phyloP scores from a whole-genome alignment of 2,113 vertebrate genomes.

The Lanius collurio region DNA sequence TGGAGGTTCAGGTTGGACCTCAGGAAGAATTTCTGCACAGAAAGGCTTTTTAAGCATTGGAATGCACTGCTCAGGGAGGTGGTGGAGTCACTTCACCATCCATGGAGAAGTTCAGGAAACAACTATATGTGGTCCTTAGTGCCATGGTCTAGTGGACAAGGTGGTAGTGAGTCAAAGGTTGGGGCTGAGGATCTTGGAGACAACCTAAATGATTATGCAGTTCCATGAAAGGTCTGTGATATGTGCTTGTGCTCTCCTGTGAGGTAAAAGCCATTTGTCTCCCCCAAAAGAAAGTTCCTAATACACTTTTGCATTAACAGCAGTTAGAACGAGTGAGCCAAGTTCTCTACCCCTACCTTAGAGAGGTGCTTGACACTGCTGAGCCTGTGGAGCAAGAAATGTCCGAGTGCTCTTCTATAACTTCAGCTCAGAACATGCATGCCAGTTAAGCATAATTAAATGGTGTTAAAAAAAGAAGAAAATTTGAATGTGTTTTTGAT shows the following conservation, averaged over 20 bases:
- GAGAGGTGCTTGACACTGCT: neutral
- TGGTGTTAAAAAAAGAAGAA: neutral
- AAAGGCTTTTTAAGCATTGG: neutral
- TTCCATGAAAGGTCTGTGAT: neutral
- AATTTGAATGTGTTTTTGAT: neutral
- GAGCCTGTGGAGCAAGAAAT: neutral
- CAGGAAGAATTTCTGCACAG: neutral
- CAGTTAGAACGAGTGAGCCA: neutral
- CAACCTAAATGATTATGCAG: neutral
- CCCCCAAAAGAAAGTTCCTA: neutral
- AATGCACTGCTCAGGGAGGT: neutral
- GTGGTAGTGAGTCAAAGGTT: neutral
- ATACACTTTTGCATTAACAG: neutral
- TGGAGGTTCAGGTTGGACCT: neutral
- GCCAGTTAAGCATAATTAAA: neutral
- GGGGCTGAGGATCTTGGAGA: neutral
- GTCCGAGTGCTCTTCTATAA: rapidly evolving
- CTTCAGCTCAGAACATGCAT: rapidly evolving
- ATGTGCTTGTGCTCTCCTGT: neutral
- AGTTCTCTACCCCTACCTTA: neutral
- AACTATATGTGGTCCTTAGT: neutral
- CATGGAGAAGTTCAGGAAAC: neutral
- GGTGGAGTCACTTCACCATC: neutral
- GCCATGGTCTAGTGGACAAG: neutral
- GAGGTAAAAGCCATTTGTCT: neutral